A percentile compares a stretch with the other conserved stretches of the same genome.
These are phyloP conservation scores for Eilema sororculum DNA, from an alignment of 2,888 invertebrate species.

Conservation along the genomic window DNA sequence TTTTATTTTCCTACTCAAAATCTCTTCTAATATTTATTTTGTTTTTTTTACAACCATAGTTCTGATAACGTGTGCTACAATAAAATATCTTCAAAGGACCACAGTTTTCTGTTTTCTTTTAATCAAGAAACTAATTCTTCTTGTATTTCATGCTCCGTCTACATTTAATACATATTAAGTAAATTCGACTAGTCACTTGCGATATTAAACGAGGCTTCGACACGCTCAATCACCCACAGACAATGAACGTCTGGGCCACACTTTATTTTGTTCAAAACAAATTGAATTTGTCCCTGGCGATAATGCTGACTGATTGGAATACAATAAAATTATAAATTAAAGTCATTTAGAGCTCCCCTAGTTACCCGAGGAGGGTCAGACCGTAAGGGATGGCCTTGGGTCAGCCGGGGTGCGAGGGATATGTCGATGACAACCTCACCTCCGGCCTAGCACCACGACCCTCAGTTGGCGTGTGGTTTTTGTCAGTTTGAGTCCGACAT, in stretches of 20 bases:
- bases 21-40: background rate
- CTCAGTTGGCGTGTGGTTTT: too few relatives aligned
- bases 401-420: too few relatives aligned
- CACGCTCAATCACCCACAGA: conserved; percentile 5
- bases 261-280: background rate
- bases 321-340: background rate
- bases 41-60: background rate
- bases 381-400: too few relatives aligned
- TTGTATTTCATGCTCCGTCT: background rate
- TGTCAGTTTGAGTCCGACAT: too few relatives aligned
- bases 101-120: background rate
- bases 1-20: too few relatives aligned
- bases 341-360: background rate
- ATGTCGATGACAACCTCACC: too few relatives aligned
- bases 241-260: background rate
- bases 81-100: background rate
- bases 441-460: too few relatives aligned
- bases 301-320: background rate
- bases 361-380: too few relatives aligned
- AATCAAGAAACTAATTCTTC: background rate
- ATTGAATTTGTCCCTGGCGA: background rate
- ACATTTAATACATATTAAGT: background rate
- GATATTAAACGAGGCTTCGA: background rate
- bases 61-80: background rate
- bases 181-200: background rate